Conservation (phyloP, 2,888 invertebrate genomes). For the Habrosyne pyritoides region DNA sequence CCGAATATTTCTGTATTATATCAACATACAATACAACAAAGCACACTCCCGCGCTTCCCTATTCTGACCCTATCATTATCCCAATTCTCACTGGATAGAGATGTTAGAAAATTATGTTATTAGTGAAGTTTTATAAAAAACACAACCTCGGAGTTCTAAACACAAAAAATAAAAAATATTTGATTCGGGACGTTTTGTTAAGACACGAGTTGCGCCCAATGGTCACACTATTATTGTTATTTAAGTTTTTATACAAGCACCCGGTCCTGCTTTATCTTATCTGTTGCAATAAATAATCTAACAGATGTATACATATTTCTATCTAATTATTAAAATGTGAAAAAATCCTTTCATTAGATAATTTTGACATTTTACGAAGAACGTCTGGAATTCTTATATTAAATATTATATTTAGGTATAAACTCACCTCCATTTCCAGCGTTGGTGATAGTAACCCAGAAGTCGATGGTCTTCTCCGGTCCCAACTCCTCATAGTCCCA, state of each 20-base stretch:
- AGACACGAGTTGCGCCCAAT: constrained; percentile 14
- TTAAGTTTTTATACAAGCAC: constrained; percentile 21
- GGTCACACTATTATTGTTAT: constrained; percentile 19
- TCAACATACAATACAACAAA: no score
- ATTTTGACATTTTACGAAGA: no score
- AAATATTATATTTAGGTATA: not conserved
- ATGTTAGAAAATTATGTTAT: constrained; percentile 48
- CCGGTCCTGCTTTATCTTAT: constrained; percentile 9
- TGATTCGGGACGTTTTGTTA: constrained; percentile 34
- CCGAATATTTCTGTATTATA: no score
- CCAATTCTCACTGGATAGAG: constrained; percentile 65
- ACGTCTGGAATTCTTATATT: no score
- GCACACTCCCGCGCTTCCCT: constrained; percentile 22
- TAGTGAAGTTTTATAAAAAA: constrained; percentile 33
- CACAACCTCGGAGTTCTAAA: constrained; percentile 21
- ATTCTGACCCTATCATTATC: constrained; percentile 60
- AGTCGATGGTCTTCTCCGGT: constrained; percentile 97
- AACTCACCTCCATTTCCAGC: constrained; percentile 93
- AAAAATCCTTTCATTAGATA: not conserved
- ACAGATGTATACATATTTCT: no score
- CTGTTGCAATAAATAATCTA: no score
- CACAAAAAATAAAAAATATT: constrained; percentile 34
- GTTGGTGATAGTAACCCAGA: constrained; percentile 97
- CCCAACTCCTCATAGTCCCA: constrained; percentile 98
- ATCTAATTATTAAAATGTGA: no score